Evolutionary conservation across 2,888 invertebrate genomes (phyloP), one percentile per base, ranked within the genome.

Genomic region (Cloeon dipterum): DNA sequence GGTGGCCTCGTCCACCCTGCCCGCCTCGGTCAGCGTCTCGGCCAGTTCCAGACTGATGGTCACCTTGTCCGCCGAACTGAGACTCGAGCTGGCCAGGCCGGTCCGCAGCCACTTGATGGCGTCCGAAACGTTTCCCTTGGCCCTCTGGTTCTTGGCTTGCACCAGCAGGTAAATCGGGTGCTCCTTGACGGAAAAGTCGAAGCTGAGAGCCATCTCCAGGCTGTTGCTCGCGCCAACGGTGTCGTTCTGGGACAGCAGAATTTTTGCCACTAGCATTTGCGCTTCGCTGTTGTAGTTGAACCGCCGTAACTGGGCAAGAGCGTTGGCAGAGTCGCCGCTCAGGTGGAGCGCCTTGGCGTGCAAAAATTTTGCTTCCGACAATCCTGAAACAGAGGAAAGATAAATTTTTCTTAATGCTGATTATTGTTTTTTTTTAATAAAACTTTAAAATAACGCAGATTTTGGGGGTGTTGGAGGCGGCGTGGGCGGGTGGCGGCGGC

Each of bases 151-250:
- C 19, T 82, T 63, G 1, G 89, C 91, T 44, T 73, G 70, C 2
- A 91, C 68, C 42, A 89, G 67, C 57, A 91, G 85, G 52, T 86
- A 96, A 52, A 88, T 62, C 0, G 91, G 83, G 55, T 82, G 78
- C 41, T 93, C 89, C 43, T 91, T 63, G 1, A 94, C 76, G 57
- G 82, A 76, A 52, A 96, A 93, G 55, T 93, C 85, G 50, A 82
- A 79, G 50, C 89, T 89, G 11, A 94, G 60, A 39, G 85, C 88
- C 44, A 81, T 69, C 58, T 94, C 93, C 33, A 96, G 59, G 38
- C 74, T 75, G 52, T 16, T 29, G 16, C 29, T 29, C 8, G 29
- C 29, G 16, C 29, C 29, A 14, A 29, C n/a, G 16, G 29, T n/a
- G 29, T 29, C 29, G 5, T 14, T 14, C 29, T 29, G 29, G 29